A percentile compares a stretch with the other conserved stretches of the same genome.
These are phyloP conservation scores for Syngnathus typhle DNA, from an alignment of 2,113 vertebrate species.

Conservation along the genomic window DNA sequence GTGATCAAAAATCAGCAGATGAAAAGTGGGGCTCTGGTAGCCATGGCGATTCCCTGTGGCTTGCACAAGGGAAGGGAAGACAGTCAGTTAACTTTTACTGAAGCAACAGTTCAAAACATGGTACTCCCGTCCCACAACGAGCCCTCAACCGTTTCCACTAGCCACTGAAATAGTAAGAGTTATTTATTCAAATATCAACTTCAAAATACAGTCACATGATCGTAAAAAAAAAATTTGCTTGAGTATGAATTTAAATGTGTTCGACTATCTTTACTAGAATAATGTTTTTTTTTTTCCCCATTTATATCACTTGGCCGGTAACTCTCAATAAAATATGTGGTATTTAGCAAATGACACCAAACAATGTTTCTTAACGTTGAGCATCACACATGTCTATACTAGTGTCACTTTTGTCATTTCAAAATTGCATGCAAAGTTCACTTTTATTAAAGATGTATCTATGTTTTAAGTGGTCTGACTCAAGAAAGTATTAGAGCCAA, in stretches of 20 bases:
- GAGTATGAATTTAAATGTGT: constrained; percentile 34
- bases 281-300: background rate
- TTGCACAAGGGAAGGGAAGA: constrained; percentile 70
- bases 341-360: constrained; percentile 30
- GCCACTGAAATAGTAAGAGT: constrained; percentile 1
- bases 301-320: constrained; percentile 22
- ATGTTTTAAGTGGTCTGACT: constrained; percentile 47
- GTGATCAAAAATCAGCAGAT: constrained; percentile 55
- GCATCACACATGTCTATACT: constrained; percentile 13
- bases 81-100: constrained; percentile 55
- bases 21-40: constrained; percentile 55
- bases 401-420: constrained; percentile 5
- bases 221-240: background rate
- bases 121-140: constrained; percentile 35
- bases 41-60: constrained; percentile 60
- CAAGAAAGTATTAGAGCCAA: constrained; percentile 45
- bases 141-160: constrained; percentile 11
- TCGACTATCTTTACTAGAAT: constrained; percentile 29
- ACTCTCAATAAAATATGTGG: constrained; percentile 16
- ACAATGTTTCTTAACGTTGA: constrained; percentile 24
- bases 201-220: background rate
- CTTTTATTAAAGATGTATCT: constrained; percentile 36
- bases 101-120: constrained; percentile 50
- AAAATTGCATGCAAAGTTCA: constrained; percentile 24
- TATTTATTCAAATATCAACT: background rate